Percentiles rank a stretch among this genome's conserved stretches.
Evolutionary conservation across 2,797 vertebrate species (phyloP).

Genomic region (Cuculus canorus): DNA sequence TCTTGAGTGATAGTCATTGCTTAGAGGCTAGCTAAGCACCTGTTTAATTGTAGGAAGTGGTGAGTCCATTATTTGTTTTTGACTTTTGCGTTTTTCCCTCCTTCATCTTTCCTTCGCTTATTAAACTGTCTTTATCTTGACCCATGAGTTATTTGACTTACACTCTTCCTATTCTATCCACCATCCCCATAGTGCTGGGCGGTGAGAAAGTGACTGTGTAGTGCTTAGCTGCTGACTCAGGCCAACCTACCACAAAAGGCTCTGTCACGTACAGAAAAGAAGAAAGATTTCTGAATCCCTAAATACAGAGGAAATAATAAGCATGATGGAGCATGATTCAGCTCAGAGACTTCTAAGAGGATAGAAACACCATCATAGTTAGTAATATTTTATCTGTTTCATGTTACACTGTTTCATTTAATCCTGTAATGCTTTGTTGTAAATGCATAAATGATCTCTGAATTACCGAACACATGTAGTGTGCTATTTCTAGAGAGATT

Average conservation of each 20-base stretch:
- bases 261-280: not conserved
- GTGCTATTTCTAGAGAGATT: not conserved
- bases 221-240: not conserved
- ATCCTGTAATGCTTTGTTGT: not conserved
- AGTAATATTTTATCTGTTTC: not conserved
- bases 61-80: not conserved
- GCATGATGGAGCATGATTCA: not conserved
- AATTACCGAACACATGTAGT: not conserved
- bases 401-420: not conserved
- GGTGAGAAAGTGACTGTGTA: not conserved
- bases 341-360: not conserved
- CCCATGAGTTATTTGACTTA: not conserved
- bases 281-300: not conserved
- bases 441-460: not conserved
- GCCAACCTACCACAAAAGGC: too few species aligned
- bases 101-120: not conserved
- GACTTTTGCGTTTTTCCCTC: fast-evolving
- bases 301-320: not conserved
- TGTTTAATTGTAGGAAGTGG: not conserved
- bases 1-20: not conserved
- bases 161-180: not conserved
- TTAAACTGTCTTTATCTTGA: not conserved
- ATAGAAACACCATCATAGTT: not conserved
- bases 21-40: not conserved
- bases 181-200: fast-evolving